Percentiles rank a stretch among this genome's conserved stretches.
These are phyloP conservation scores for Cantharis rustica DNA, from an alignment of 2,888 invertebrate genomes.

Conservation along the genomic window DNA sequence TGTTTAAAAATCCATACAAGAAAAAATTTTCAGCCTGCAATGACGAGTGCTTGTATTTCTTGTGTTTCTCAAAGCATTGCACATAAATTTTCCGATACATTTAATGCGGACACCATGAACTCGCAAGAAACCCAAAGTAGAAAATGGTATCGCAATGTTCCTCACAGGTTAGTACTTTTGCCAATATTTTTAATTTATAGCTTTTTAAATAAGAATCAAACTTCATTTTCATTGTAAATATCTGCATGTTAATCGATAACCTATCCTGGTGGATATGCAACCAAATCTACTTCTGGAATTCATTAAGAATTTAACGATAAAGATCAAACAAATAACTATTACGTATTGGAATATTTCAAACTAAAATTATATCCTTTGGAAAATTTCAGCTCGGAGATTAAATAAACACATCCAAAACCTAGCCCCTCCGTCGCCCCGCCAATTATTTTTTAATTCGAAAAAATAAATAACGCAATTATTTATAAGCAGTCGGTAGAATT, in stretches of 20 bases:
- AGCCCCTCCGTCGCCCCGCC: too few relatives aligned
- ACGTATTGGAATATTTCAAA: neutral
- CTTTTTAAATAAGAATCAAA: neutral
- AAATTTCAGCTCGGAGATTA: neutral
- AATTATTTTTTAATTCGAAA: too few relatives aligned
- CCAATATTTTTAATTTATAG: neutral
- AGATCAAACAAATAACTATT: neutral
- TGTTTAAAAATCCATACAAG: too few relatives aligned
- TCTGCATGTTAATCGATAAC: neutral
- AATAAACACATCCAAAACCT: too few relatives aligned
- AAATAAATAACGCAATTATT: too few relatives aligned
- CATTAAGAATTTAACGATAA: neutral
- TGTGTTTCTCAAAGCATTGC: neutral
- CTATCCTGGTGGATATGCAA: neutral
- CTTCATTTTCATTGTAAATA: neutral
- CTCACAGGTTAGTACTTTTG: constrained; percentile 58
- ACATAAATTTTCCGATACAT: neutral
- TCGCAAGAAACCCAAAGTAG: constrained; percentile 43
- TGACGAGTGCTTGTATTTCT: neutral
- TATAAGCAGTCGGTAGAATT: too few relatives aligned
- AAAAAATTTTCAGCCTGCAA: neutral
- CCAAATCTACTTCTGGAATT: neutral
- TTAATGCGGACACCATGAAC: constrained; percentile 18
- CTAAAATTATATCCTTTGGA: too few relatives aligned
- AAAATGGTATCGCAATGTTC: constrained; percentile 62